These are phyloP conservation scores for Oxytorus armatus DNA, from an alignment of 2,888 invertebrate species.

Conservation along the genomic window DNA sequence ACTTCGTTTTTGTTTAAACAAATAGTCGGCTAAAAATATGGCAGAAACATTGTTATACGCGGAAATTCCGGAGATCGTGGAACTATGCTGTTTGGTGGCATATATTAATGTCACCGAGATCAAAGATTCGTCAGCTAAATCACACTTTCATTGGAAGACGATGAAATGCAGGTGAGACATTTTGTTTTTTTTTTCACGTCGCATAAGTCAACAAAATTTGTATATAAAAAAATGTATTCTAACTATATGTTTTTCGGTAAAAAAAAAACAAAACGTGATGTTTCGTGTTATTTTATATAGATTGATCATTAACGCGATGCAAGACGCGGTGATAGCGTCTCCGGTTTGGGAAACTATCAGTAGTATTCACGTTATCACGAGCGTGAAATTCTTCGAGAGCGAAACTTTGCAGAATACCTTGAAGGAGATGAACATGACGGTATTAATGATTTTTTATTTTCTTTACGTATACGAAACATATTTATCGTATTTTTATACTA, in stretches of 20 bases:
- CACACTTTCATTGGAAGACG: constrained; percentile 77
- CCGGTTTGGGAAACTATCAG: constrained; percentile 72
- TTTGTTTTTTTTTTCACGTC: constrained; percentile 8
- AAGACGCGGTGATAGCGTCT: constrained; percentile 74
- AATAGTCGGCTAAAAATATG: constrained; percentile 18
- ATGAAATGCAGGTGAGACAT: constrained; percentile 79
- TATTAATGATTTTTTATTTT: constrained; percentile 47
- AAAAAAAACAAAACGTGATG: not conserved
- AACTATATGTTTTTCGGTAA: too few species aligned
- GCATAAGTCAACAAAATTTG: too few species aligned
- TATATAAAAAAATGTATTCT: too few species aligned
- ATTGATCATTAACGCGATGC: constrained; percentile 73
- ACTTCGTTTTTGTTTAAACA: not conserved
- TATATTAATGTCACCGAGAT: constrained; percentile 73
- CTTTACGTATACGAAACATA: not conserved
- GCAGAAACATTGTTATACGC: constrained; percentile 58
- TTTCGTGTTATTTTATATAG: constrained; percentile 58
- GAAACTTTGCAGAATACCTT: constrained; percentile 72
- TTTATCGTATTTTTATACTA: not conserved
- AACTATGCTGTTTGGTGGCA: constrained; percentile 75
- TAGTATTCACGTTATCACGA: constrained; percentile 75
- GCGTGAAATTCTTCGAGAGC: constrained; percentile 67
- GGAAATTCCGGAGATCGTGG: constrained; percentile 67
- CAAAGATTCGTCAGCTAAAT: constrained; percentile 75
- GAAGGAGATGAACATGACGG: constrained; percentile 72